Base-by-base conservation (phyloP, 2,888 invertebrate genomes). In the Quadroppia sp. region DNA sequence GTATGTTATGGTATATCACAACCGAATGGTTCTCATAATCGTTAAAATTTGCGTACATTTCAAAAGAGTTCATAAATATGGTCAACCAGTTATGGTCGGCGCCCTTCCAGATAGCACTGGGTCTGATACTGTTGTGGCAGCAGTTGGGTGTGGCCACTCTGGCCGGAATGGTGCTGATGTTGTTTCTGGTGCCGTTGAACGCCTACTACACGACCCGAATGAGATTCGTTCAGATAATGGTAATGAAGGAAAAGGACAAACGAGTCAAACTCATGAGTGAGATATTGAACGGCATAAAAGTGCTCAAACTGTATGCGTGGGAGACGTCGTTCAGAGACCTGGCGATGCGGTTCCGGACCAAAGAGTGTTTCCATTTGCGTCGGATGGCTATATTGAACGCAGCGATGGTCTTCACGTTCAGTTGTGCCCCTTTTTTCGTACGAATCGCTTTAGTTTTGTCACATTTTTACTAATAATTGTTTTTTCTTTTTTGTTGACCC, bases 191-290 rank as follows among this genome's bases (percentile, higher is more conserved):
- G 28, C 82, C 82, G 1, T 53, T 82, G 25, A 82, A 82, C 76
- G 79, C 78, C 1, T 78, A 78, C 48, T 77, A 82, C 42, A 77
- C 79, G 0, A 61, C 73, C 11, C 48, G 25, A 23, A 75, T 76
- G 6, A 76, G 75, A 53, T 20, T 32, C 32, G 72, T 73, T 23
- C 73, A 78, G 75, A 76, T 73, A 61, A 67, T 56, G 17, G 74
- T 78, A 64, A 94, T 95, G 94, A 91, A 92, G 81, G 89, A 89
- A 82, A 96, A 96, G 83, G 95, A 95, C 80, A 90, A 92, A 80
- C 86, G 95, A 78, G 92, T 95, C 0, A 95, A 94, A 80, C 84
- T 94, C 72, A 94, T 94, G 92, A 94, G 91, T 80, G 95, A 95
- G 85, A 89, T 94, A 77, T 86, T 95, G 74, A 92, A 90, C 82